A percentile compares a stretch with the other conserved stretches of the same genome.
These are phyloP conservation scores for Dendrocincla fuliginosa DNA, from an alignment of 2,797 vertebrate species.

Conservation along the genomic window DNA sequence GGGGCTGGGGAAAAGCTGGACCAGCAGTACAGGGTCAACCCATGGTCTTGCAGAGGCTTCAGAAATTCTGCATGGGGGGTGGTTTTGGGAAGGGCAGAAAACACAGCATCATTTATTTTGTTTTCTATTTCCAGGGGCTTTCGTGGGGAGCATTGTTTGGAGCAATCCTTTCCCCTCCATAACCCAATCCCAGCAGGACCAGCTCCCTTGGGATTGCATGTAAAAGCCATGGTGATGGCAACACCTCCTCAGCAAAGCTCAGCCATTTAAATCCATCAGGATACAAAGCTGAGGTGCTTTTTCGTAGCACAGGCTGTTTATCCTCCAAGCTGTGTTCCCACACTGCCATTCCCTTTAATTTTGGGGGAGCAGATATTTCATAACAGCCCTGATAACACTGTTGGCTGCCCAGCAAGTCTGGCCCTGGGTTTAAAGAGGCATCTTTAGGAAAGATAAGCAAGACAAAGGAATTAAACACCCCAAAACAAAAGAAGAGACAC, in stretches of 20 bases:
- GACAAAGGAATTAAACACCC: neutral
- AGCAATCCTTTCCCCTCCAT: accelerated
- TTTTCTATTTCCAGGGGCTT: neutral
- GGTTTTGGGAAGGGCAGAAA: neutral
- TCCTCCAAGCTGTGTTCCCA: neutral
- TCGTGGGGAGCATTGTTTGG: accelerated
- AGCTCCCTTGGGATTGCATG: neutral
- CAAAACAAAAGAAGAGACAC: neutral
- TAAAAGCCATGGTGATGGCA: accelerated
- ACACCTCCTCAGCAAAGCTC: neutral
- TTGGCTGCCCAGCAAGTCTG: neutral
- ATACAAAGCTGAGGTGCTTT: neutral
- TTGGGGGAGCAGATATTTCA: neutral
- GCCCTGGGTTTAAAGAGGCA: neutral
- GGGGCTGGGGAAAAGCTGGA: neutral
- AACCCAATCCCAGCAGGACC: neutral
- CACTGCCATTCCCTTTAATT: neutral
- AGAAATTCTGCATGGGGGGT: accelerated
- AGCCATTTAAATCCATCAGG: neutral
- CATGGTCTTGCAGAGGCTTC: neutral
- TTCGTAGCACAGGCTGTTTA: accelerated
- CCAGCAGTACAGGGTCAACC: neutral
- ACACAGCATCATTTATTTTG: accelerated
- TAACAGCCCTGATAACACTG: neutral
- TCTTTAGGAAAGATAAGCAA: neutral